A percentile compares a stretch with the other conserved stretches of the same genome.
phyloP scores from a whole-genome alignment of 2,113 vertebrate genomes.

The Oncorhynchus masou region DNA sequence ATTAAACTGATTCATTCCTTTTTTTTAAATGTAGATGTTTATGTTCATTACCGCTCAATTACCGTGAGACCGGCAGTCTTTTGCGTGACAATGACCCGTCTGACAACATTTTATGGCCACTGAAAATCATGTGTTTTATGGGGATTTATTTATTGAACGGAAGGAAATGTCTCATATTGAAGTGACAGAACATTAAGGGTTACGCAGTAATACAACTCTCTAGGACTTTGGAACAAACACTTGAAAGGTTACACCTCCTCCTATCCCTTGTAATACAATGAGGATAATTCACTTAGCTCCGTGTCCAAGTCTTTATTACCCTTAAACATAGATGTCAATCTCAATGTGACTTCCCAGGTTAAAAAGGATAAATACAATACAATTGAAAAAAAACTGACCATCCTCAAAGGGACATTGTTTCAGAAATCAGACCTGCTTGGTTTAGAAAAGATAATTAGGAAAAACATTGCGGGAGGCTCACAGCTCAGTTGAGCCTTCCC shows the following conservation, averaged over 20 bases:
- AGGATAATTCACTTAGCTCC: background rate
- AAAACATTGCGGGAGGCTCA: too few relatives aligned
- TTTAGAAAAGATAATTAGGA: too few relatives aligned
- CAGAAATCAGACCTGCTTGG: too few relatives aligned
- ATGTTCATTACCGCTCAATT: too few relatives aligned
- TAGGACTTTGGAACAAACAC: conserved; percentile 1
- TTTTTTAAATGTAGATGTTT: too few relatives aligned
- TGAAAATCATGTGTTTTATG: conserved; percentile 17
- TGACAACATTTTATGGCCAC: background rate
- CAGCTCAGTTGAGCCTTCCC: background rate
- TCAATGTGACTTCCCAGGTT: too few relatives aligned
- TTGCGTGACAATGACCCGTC: too few relatives aligned
- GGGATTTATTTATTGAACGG: background rate
- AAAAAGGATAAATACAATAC: too few relatives aligned
- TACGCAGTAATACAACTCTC: background rate
- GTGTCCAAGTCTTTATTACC: background rate
- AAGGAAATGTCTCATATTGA: conserved; percentile 21
- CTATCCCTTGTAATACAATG: background rate
- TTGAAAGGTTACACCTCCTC: background rate
- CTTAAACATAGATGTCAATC: background rate
- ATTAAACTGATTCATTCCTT: too few relatives aligned
- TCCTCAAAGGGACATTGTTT: too few relatives aligned
- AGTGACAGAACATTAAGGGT: background rate
- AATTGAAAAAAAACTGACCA: too few relatives aligned
- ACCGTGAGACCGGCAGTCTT: too few relatives aligned